Conservation (phyloP, 2,113 vertebrate species). For the Podilymbus podiceps region DNA sequence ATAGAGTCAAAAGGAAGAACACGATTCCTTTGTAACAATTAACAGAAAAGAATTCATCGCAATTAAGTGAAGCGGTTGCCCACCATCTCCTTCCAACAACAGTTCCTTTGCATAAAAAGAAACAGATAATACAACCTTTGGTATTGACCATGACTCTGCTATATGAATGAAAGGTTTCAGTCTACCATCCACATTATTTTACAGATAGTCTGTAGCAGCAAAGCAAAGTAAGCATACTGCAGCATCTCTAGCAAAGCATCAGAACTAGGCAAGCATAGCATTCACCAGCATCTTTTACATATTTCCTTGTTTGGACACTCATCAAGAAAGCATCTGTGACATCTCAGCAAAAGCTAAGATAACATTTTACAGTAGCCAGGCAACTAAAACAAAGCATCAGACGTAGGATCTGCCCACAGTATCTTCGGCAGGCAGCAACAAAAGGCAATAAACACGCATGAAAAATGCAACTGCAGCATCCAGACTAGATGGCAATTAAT, state of each 20-base stretch:
- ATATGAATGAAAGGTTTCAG: not conserved
- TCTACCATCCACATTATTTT: not conserved
- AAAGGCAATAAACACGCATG: conserved; percentile 31
- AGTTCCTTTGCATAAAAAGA: not conserved
- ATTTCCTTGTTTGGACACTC: conserved; percentile 30
- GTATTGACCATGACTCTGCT: not conserved
- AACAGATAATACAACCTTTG: not conserved
- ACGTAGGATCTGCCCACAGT: not conserved
- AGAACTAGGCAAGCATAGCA: not conserved
- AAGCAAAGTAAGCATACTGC: not conserved
- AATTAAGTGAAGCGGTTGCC: not conserved
- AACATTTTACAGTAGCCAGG: conserved; percentile 61
- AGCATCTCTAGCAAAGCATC: conserved; percentile 12
- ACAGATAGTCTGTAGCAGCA: not conserved
- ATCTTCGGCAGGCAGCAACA: conserved; percentile 22
- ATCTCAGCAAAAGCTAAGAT: conserved; percentile 42
- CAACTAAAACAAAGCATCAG: conserved; percentile 57
- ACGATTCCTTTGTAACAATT: not conserved
- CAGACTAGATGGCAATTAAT: conserved; percentile 42
- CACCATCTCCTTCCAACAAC: conserved; percentile 3
- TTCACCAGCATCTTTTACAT: not conserved
- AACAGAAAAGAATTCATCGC: not conserved
- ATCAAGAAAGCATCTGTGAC: conserved; percentile 46
- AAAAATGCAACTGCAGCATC: conserved; percentile 16
- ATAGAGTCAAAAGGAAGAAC: not conserved